Evolutionary conservation across 2,113 vertebrate genomes (phyloP).

Genomic region (Sminthopsis crassicaudata): DNA sequence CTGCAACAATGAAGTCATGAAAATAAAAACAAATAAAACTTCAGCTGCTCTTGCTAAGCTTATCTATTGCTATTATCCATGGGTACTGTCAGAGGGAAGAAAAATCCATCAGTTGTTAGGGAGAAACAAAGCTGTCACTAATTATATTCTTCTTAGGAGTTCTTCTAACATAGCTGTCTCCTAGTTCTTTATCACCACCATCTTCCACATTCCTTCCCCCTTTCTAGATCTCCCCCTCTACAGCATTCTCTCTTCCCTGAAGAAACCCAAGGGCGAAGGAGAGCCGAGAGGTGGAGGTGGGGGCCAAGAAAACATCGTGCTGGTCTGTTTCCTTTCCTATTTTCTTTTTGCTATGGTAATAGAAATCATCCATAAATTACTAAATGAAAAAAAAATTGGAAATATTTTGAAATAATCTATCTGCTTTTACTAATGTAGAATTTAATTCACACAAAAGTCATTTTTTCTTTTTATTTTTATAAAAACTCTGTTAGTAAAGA

Average conservation of each 20-base stretch:
- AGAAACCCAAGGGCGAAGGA: not conserved
- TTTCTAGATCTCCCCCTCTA: not conserved
- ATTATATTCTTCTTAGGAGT: not conserved
- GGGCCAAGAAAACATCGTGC: not conserved
- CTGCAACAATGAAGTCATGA: not conserved
- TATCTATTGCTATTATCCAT: not conserved
- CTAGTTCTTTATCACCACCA: not conserved
- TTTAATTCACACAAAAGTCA: not conserved
- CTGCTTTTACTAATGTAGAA: not conserved
- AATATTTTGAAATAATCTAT: not conserved
- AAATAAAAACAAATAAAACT: not conserved
- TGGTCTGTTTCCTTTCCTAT: not conserved
- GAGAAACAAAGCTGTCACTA: not conserved
- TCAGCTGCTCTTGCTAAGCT: not conserved
- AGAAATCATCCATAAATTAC: not conserved
- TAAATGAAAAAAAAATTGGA: not conserved
- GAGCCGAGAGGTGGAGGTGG: not conserved
- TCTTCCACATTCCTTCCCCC: not conserved
- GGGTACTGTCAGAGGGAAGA: not conserved
- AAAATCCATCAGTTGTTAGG: not conserved
- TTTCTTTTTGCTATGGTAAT: constrained; percentile 5
- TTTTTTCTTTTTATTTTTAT: not conserved
- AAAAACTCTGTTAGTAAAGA: not conserved
- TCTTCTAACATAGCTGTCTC: not conserved
- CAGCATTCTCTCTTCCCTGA: not conserved